Evolutionary conservation across 2,888 invertebrate species (phyloP), one percentile per base, ranked within the genome.

Genomic region (Hymenopus coronatus): DNA sequence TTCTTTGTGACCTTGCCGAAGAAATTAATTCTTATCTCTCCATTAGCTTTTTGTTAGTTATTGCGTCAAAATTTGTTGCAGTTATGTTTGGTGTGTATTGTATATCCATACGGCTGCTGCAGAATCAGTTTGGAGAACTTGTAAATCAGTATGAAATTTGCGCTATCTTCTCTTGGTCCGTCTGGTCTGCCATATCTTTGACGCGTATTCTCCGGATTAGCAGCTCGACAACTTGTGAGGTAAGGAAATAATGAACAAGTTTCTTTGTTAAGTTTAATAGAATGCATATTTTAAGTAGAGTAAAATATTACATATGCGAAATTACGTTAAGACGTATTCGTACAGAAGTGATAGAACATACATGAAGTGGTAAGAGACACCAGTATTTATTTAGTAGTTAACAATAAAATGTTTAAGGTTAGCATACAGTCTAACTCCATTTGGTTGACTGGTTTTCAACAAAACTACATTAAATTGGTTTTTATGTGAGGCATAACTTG

Each of bases 131-230:
- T 70, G 54, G 54, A 25, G 54, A 70, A 70, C 25, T 8, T 1
- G 20, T 0, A 2, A 14, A 3, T 25, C 15, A 6, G 20, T 8
- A 20, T 20, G 20, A 70, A 8, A 0, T 70, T 20, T 2, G 20
- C 0, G 25, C 0, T 0, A 6, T 70, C 1, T 15, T 3, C 8
- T 8, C 3, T 1, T 70, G 25, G 54, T 4, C 0, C 20, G 0
- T 1, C 20, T 25, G 8, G 20, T 20, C 20, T 4, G 8, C 8
- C 1, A 20, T 70, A 7, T 20, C 20, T 20, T 20, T 70, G 8
- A 1, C 8, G 54, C 3, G 15, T 6, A 8, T 70, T 25, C 54
- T 70, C 8, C 25, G 20, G 20, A 70, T 15, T 6, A 1, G 8
- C 20, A 3, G 15, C 6, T 20, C 20, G 8, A 70, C 54, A 70